Percentiles rank a stretch among this genome's conserved stretches.
Conservation (phyloP, 2,888 invertebrate species). For the Cataglyphis albicans region DNA sequence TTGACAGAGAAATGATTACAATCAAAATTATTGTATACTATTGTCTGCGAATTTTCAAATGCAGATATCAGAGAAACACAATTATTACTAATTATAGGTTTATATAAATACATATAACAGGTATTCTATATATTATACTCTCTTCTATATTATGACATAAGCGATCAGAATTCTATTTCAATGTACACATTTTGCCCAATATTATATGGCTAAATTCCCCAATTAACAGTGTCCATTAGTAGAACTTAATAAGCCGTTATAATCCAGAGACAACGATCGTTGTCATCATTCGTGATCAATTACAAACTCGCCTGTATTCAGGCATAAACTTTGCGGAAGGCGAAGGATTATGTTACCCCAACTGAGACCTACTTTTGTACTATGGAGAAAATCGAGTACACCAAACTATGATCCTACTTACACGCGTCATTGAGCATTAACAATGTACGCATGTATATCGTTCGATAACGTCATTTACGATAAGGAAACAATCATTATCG, state of each 20-base stretch:
- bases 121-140: background rate
- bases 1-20: constrained; percentile 5
- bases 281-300: constrained; percentile 44
- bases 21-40: background rate
- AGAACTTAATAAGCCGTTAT: constrained; percentile 33
- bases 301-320: constrained; percentile 44
- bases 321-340: constrained; percentile 26
- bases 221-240: constrained; percentile 29
- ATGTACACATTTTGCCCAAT: background rate
- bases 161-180: background rate
- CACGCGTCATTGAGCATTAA: constrained; percentile 5
- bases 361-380: constrained; percentile 37
- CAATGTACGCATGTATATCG: background rate
- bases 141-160: background rate
- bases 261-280: constrained; percentile 40
- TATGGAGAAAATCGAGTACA: constrained; percentile 21
- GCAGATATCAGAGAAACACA: constrained; percentile 2
- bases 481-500: background rate
- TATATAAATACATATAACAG: background rate
- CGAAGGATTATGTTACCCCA: constrained; percentile 21
- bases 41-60: constrained; percentile 12
- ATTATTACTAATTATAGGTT: background rate
- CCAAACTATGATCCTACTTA: constrained; percentile 10
- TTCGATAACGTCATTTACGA: background rate
- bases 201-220: constrained; percentile 9